Conservation (phyloP, 2,888 invertebrate genomes). For the Acleris literana region DNA sequence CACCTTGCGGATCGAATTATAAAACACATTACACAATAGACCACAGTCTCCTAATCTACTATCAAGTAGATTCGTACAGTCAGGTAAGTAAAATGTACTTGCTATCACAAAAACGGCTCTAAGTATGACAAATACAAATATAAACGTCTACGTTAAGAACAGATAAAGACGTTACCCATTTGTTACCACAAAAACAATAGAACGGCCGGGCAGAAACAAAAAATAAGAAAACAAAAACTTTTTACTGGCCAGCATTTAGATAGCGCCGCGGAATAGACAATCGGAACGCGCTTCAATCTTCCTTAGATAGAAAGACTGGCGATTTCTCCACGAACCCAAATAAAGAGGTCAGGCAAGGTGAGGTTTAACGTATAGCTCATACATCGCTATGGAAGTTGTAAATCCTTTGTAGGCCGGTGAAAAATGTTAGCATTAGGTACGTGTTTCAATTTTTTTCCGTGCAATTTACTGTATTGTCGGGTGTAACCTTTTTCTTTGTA, state of each 20-base stretch:
- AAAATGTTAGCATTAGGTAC: constrained; percentile 31
- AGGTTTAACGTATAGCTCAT: constrained; percentile 20
- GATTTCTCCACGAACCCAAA: constrained; percentile 31
- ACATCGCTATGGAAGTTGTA: constrained; percentile 23
- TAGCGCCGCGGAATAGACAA: constrained; percentile 23
- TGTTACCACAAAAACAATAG: constrained; percentile 29
- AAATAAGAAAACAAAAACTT: constrained; percentile 19
- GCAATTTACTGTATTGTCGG: constrained; percentile 22
- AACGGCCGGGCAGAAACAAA: constrained; percentile 5
- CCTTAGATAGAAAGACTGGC: constrained; percentile 29
- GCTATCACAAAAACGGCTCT: not conserved
- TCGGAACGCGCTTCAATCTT: constrained; percentile 30
- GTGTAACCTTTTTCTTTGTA: constrained; percentile 27
- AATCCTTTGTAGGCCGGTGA: constrained; percentile 20
- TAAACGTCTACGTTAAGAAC: constrained; percentile 16
- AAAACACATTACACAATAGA: no score
- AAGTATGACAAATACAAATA: not conserved
- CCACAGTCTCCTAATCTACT: no score
- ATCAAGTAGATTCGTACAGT: no score
- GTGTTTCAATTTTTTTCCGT: constrained; percentile 31
- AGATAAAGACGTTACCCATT: constrained; percentile 29
- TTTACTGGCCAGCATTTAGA: constrained; percentile 27
- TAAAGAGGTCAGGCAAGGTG: constrained; percentile 29
- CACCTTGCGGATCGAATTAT: no score
- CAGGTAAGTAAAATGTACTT: not conserved